Base-by-base conservation (phyloP, 2,113 vertebrate species). In the Nansenia antarctica region DNA sequence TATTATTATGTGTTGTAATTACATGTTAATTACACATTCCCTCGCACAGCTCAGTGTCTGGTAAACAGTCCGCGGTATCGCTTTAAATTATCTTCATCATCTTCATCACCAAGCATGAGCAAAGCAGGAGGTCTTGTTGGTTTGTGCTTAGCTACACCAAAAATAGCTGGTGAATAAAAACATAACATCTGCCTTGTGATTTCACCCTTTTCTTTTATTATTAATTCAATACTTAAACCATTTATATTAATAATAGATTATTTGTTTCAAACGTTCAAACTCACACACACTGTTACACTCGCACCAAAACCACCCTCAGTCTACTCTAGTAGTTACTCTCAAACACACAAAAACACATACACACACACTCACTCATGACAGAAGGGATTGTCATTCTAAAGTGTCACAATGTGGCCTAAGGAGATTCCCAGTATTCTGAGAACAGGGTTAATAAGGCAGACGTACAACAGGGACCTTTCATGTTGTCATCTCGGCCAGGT, bases 1-100 rank as follows among this genome's bases (percentile, higher is more conserved):
- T n/a, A n/a, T n/a, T n/a, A n/a, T n/a, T n/a, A n/a, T n/a, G n/a
- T n/a, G n/a, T n/a, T n/a, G n/a, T n/a, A n/a, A n/a, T n/a, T n/a
- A n/a, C n/a, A n/a, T n/a, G n/a, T n/a, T n/a, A 7, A 8, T 2
- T 8, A 49, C 45, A 42, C 18, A 49, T 49, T n/a, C 45, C 45
- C n/a, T 8, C 20, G 45, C 3, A 7, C 15, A 49, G 45, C 20
- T 49, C 0, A 1, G n/a, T 22, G 20, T 34, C 6, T 14, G 5
- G 60, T 47, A 26, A 62, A 30, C 64, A 62, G 67, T 30, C n/a
- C 35, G 39, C 20, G 69, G 26, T 26, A 61, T 34, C 47, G 9
- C 14, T 29, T 57, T 20, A 45, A 42, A 65, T 39, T 2, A 45
- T 53, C 18, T 32, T 20, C 34, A 2, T n/a, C 4, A 65, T 39